Evolutionary conservation across 1,140 invertebrate species (phyloP).

Genomic region (Hirudo medicinalis): DNA sequence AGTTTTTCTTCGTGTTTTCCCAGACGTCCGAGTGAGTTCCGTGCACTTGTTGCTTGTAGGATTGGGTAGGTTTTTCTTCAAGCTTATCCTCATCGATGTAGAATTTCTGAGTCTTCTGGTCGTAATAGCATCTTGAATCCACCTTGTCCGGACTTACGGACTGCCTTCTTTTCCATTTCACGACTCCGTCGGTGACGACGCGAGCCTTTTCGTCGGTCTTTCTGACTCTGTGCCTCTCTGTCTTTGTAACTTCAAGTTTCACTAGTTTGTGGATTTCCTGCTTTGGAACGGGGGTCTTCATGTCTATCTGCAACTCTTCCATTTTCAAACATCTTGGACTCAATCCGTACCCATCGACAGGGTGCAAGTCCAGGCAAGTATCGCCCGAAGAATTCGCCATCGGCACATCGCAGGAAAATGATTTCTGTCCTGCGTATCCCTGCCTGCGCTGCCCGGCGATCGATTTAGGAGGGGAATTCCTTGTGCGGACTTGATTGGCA

Average conservation of each 20-base stretch:
- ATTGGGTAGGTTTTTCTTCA: not conserved
- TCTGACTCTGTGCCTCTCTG: not conserved
- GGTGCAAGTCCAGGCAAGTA: not conserved
- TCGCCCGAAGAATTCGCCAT: not conserved
- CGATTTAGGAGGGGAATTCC: not conserved
- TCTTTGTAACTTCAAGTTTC: not conserved
- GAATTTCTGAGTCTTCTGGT: not conserved
- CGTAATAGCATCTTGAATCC: not conserved
- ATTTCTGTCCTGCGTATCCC: not conserved
- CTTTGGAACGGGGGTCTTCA: not conserved
- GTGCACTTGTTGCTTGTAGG: not conserved
- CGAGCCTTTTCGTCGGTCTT: not conserved
- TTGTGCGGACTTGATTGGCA: not conserved
- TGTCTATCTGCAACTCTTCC: not conserved
- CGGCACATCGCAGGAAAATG: not conserved
- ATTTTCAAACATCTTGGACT: not conserved
- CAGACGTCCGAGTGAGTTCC: too few species aligned
- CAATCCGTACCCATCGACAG: not conserved
- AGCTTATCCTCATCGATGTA: not conserved
- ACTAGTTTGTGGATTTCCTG: not conserved
- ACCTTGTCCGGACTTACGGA: conserved; percentile 6
- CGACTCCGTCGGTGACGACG: not conserved
- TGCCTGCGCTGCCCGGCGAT: not conserved
- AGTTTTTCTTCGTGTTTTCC: too few species aligned
- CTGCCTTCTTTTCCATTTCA: conserved; percentile 3